Percentiles rank a stretch among this genome's conserved stretches.
Evolutionary conservation across 2,888 invertebrate genomes (phyloP).

Genomic region (Pachliopta kotzebuea): DNA sequence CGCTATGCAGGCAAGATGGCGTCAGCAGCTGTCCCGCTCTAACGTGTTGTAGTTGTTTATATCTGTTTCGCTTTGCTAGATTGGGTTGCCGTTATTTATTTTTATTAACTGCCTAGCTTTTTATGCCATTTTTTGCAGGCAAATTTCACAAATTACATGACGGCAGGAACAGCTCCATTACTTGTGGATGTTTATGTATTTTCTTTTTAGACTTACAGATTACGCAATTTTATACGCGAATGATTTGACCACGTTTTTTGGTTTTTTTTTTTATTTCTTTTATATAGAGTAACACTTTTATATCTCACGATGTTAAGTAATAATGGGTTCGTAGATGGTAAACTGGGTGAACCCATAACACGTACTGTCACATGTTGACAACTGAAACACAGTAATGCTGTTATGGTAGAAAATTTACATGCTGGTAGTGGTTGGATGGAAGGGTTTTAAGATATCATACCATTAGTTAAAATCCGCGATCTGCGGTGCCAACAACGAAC

Average conservation of each 20-base stretch:
- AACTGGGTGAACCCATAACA: too few relatives aligned
- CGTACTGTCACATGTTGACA: too few relatives aligned
- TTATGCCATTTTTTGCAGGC: conserved; percentile 49
- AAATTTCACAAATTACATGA: conserved; percentile 70
- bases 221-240: conserved; percentile 41
- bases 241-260: not conserved
- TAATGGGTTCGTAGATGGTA: too few relatives aligned
- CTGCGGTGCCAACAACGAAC: too few relatives aligned
- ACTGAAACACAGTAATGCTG: too few relatives aligned
- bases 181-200: conserved; percentile 40
- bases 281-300: not conserved
- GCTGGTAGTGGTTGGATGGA: too few relatives aligned
- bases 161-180: conserved; percentile 47
- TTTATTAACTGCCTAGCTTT: conserved; percentile 55
- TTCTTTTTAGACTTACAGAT: conserved; percentile 43
- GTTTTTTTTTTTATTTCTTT: not conserved
- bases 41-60: conserved; percentile 39
- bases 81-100: conserved; percentile 67
- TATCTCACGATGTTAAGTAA: not conserved
- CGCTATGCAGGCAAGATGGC: conserved; percentile 72
- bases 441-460: too few relatives aligned
- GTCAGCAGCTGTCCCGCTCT: conserved; percentile 58
- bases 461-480: too few relatives aligned
- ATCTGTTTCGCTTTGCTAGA: conserved; percentile 49
- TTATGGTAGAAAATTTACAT: too few relatives aligned